These are phyloP conservation scores for Ramphastos sulfuratus DNA, from an alignment of 2,113 vertebrate genomes.

Conservation along the genomic window DNA sequence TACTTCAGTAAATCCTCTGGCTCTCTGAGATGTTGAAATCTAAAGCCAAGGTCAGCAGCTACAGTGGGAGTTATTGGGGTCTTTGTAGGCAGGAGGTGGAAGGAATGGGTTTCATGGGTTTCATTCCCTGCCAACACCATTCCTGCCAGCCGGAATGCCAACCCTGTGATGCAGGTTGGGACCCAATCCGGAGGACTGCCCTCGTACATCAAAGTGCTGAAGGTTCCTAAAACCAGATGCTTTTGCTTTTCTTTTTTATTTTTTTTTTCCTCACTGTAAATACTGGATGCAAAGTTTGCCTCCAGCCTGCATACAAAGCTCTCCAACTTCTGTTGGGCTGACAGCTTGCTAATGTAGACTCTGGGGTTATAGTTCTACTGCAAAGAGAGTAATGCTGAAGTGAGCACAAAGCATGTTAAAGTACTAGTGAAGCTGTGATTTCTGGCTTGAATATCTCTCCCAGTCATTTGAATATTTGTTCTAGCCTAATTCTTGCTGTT, in stretches of 20 bases:
- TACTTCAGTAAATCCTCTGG: not conserved
- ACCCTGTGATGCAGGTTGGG: not conserved
- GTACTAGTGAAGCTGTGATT: not conserved
- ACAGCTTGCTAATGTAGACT: not conserved
- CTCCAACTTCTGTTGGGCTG: not conserved
- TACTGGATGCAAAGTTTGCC: not conserved
- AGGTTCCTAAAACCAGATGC: not conserved
- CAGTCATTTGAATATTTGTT: not conserved
- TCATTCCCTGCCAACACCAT: not conserved
- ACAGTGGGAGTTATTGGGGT: not conserved
- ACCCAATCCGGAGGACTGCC: not conserved
- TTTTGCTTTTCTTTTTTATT: not conserved
- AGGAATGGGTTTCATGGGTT: not conserved
- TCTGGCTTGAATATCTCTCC: not conserved
- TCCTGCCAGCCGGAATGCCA: not conserved
- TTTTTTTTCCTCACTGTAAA: not conserved
- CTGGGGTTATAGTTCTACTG: not conserved
- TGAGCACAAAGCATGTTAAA: not conserved
- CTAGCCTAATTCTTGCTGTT: not conserved
- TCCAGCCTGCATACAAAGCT: not conserved
- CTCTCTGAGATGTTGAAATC: conserved; percentile 28
- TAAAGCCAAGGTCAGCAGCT: conserved; percentile 16
- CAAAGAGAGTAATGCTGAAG: not conserved
- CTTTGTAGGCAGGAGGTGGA: conserved; percentile 22
- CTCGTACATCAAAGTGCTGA: not conserved